A percentile compares a stretch with the other conserved stretches of the same genome.
phyloP scores from a whole-genome alignment of 2,888 invertebrate genomes.

The Pyrrhia umbra region DNA sequence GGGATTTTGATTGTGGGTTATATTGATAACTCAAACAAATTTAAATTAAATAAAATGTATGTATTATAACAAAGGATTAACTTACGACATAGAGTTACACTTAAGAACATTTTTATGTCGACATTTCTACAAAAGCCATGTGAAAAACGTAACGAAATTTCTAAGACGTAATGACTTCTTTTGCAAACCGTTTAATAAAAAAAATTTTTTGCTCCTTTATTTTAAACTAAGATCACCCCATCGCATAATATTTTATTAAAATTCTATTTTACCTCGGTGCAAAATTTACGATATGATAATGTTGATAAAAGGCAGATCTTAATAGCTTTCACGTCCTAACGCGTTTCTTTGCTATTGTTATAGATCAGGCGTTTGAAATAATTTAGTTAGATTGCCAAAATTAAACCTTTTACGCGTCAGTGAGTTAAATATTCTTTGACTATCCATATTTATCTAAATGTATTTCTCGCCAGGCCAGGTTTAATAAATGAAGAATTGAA shows the following conservation, averaged over 20 bases:
- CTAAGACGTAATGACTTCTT: neutral
- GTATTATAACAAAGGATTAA: too few relatives aligned
- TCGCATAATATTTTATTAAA: neutral
- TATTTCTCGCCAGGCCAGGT: too few relatives aligned
- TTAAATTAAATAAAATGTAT: too few relatives aligned
- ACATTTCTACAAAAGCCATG: neutral
- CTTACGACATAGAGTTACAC: too few relatives aligned
- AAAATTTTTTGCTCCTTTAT: conserved; percentile 13
- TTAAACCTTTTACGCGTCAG: too few relatives aligned
- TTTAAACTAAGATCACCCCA: conserved; percentile 3
- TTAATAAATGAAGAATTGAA: too few relatives aligned
- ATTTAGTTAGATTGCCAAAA: neutral
- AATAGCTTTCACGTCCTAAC: conserved; percentile 24
- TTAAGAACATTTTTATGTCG: too few relatives aligned
- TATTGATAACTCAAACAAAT: too few relatives aligned
- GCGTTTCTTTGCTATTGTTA: conserved; percentile 49
- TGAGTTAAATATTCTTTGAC: too few relatives aligned
- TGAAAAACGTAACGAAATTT: conserved; percentile 6
- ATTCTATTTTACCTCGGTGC: neutral
- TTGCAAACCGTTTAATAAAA: neutral
- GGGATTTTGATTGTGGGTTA: too few relatives aligned
- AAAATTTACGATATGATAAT: conserved; percentile 12
- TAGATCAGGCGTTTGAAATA: conserved; percentile 49
- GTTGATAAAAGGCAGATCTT: neutral
- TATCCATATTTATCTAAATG: too few relatives aligned